These are phyloP conservation scores for Protaetia brevitarsis DNA, from an alignment of 1,140 invertebrate genomes.

Conservation along the genomic window DNA sequence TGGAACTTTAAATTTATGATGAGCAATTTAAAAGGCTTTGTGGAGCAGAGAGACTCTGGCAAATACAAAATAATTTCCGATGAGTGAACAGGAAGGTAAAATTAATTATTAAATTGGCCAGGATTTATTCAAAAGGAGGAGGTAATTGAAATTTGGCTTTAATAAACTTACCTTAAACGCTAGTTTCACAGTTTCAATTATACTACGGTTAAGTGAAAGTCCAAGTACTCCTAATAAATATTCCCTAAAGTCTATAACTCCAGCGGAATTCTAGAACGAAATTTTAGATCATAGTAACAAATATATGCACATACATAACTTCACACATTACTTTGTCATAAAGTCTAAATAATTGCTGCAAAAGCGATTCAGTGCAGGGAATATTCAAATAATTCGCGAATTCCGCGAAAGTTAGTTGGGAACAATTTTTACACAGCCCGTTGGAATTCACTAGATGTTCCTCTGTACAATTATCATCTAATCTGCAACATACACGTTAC, in stretches of 20 bases:
- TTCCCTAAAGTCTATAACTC: constrained; percentile 44
- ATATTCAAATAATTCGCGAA: constrained; percentile 63
- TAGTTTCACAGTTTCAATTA: constrained; percentile 61
- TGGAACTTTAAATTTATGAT: constrained; percentile 9
- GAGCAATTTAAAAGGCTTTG: constrained; percentile 19
- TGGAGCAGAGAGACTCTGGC: too few species aligned
- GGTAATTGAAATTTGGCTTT: too few species aligned
- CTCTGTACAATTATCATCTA: constrained; percentile 40
- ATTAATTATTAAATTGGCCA: too few species aligned
- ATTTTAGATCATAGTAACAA: constrained; percentile 18
- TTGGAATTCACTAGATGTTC: constrained; percentile 41
- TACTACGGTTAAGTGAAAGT: constrained; percentile 61
- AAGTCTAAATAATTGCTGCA: constrained; percentile 64
- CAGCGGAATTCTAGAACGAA: constrained; percentile 38
- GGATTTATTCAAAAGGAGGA: too few species aligned
- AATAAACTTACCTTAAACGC: constrained; percentile 62
- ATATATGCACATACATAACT: too few species aligned
- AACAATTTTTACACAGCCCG: constrained; percentile 46
- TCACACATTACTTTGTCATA: constrained; percentile 62
- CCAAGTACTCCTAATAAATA: constrained; percentile 55
- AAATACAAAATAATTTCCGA: too few species aligned
- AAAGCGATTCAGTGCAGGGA: constrained; percentile 53
- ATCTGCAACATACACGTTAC: constrained; percentile 32
- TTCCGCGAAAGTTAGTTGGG: constrained; percentile 56
- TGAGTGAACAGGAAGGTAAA: too few species aligned